Evolutionary conservation across 2,113 vertebrate species (phyloP).

Genomic region (Ranitomeya variabilis): DNA sequence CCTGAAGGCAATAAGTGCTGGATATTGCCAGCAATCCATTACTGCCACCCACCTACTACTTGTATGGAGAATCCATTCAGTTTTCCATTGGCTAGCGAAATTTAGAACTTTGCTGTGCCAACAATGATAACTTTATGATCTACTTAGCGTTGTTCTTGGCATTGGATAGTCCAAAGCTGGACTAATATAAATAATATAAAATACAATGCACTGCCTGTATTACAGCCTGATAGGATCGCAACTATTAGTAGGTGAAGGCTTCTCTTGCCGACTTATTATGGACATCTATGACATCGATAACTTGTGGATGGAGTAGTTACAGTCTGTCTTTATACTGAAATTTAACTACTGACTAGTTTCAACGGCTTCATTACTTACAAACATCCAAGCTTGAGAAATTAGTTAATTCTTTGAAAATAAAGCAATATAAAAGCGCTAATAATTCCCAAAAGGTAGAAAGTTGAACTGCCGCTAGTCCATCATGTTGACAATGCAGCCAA

Average conservation of each 20-base stretch:
- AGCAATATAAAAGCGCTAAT: too few relatives aligned
- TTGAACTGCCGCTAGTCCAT: too few relatives aligned
- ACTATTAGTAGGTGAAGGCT: background rate
- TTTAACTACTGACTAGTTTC: background rate
- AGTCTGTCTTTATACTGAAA: background rate
- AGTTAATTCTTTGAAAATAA: too few relatives aligned
- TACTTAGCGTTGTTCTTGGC: slow-evolving; percentile 8
- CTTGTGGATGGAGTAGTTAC: background rate
- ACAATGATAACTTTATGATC: slow-evolving; percentile 17
- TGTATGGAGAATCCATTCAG: slow-evolving; percentile 38
- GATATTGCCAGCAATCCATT: slow-evolving; percentile 23
- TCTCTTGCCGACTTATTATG: background rate
- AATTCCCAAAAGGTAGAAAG: background rate
- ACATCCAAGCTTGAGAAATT: background rate
- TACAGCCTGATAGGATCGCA: background rate
- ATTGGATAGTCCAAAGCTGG: background rate
- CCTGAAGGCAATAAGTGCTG: slow-evolving; percentile 26
- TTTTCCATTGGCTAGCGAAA: slow-evolving; percentile 26
- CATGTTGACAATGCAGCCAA: too few relatives aligned
- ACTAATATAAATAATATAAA: background rate
- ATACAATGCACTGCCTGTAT: background rate
- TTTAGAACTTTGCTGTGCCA: background rate
- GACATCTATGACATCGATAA: background rate
- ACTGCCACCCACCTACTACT: slow-evolving; percentile 42
- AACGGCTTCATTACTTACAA: background rate